A percentile compares a stretch with the other conserved stretches of the same genome.
These are phyloP conservation scores for Megalurothrips usitatus DNA, from an alignment of 2,888 invertebrate genomes.

Conservation along the genomic window DNA sequence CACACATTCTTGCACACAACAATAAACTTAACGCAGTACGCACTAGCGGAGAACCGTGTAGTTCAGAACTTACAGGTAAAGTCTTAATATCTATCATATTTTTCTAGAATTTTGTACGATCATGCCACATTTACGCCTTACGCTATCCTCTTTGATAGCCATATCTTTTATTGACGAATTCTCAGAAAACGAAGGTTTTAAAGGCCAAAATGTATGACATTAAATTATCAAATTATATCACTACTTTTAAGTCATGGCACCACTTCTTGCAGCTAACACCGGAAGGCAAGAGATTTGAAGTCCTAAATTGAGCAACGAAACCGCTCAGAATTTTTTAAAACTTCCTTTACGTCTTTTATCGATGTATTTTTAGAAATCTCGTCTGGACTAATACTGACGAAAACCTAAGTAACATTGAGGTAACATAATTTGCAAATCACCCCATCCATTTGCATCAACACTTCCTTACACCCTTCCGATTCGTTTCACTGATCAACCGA, in stretches of 20 bases:
- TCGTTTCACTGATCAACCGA: too few species aligned
- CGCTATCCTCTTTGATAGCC: not conserved
- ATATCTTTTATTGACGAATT: too few species aligned
- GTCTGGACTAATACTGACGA: conserved; percentile 21
- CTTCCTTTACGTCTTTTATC: not conserved
- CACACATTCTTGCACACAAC: not conserved
- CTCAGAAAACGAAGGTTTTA: too few species aligned
- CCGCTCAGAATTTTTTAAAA: not conserved
- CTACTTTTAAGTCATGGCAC: not conserved
- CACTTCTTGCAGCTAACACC: not conserved
- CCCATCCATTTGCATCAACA: not conserved
- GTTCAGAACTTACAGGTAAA: not conserved
- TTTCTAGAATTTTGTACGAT: conserved; percentile 1
- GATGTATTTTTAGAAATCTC: not conserved
- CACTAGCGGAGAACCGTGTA: not conserved
- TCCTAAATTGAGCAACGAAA: not conserved
- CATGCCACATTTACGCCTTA: not conserved
- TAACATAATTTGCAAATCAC: not conserved
- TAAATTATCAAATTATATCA: not conserved
- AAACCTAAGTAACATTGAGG: conserved; percentile 1
- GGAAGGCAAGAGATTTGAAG: not conserved
- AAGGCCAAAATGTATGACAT: not conserved
- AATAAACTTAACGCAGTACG: not conserved
- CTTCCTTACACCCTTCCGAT: too few species aligned
- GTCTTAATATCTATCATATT: not conserved